These are phyloP conservation scores for Orthonyx spaldingii DNA, from an alignment of 2,113 vertebrate species.

Conservation along the genomic window DNA sequence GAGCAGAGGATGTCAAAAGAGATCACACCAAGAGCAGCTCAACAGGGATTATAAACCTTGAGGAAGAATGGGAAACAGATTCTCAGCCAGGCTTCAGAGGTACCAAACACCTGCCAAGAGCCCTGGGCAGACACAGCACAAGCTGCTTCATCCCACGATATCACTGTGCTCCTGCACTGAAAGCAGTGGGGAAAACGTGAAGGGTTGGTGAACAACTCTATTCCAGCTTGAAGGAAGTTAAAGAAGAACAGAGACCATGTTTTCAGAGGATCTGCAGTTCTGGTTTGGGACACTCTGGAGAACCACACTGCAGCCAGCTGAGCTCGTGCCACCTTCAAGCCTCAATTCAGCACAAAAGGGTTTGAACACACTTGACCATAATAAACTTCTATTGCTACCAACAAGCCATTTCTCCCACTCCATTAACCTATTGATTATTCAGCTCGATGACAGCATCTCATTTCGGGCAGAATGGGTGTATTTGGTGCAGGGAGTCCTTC, in stretches of 20 bases:
- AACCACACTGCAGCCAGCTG: background rate
- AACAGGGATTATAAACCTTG: background rate
- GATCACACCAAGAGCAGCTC: background rate
- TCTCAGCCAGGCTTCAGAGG: background rate
- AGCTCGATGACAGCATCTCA: background rate
- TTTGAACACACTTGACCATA: background rate
- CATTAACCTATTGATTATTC: background rate
- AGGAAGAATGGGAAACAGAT: background rate
- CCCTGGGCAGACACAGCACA: background rate
- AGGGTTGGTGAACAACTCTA: background rate
- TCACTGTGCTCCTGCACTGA: background rate
- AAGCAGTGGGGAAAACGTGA: too few species aligned
- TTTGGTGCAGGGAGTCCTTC: background rate
- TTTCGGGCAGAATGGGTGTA: background rate
- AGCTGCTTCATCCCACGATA: background rate
- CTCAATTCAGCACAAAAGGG: background rate
- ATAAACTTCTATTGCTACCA: background rate
- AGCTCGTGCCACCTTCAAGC: background rate
- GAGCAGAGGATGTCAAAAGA: background rate
- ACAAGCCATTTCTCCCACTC: background rate
- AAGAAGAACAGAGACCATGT: background rate
- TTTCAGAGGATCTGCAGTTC: background rate
- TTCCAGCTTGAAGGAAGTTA: background rate
- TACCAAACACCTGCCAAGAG: background rate
- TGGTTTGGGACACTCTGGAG: background rate